Percentiles rank a stretch among this genome's conserved stretches.
Conservation (phyloP, 2,797 vertebrate genomes). For the Scolopax rusticola region DNA sequence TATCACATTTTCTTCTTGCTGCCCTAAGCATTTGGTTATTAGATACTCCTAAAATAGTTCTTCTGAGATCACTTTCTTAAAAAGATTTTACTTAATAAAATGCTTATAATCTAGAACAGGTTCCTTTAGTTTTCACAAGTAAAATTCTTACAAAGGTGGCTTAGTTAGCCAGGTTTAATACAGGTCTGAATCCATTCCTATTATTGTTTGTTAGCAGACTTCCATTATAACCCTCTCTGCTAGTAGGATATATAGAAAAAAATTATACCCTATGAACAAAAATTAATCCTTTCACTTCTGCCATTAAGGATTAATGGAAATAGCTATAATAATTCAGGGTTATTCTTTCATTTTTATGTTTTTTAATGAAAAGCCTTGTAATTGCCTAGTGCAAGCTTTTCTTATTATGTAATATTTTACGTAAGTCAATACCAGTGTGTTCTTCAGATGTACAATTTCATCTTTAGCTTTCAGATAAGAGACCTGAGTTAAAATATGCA, state of each 20-base stretch:
- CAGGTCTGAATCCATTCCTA: not conserved
- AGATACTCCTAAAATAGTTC: not conserved
- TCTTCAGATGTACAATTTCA: not conserved
- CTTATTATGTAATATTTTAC: not conserved
- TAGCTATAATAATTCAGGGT: not conserved
- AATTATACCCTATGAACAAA: not conserved
- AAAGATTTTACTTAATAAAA: not conserved
- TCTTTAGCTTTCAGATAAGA: conserved; percentile 1
- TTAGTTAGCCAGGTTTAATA: not conserved
- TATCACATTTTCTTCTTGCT: not conserved
- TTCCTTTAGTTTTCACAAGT: not conserved
- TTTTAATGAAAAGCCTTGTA: conserved; percentile 25
- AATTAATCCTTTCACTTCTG: conserved; percentile 3
- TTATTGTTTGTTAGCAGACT: not conserved
- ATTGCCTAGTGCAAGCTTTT: not conserved
- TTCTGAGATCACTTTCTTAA: not conserved
- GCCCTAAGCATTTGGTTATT: not conserved
- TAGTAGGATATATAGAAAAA: not conserved
- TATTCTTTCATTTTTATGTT: not conserved
- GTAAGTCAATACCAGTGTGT: not conserved
- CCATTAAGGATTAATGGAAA: conserved; percentile 27
- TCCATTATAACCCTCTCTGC: not conserved
- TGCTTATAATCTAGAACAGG: not conserved
- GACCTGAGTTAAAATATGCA: not conserved
- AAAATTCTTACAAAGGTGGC: not conserved